Base-by-base conservation (phyloP, 2,797 vertebrate genomes). In the Acanthurus leucopareius region DNA sequence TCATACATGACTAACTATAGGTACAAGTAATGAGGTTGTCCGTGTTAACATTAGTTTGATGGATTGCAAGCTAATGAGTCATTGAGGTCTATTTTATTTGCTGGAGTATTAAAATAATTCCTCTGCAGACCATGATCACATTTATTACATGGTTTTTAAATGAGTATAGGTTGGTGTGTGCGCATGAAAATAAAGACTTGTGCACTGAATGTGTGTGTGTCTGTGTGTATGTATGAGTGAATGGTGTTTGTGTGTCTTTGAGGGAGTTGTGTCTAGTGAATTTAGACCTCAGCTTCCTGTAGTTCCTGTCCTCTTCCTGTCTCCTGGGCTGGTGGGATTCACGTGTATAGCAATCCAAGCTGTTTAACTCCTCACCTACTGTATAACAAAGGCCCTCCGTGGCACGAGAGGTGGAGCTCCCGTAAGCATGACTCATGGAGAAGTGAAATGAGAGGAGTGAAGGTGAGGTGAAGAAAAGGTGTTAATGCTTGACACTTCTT, bases 201-300 rank as follows among this genome's bases (percentile, higher is more conserved):
- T 4, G 5, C 57, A n/a, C 19, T 73, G 45, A 60, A 59, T 73
- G 48, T 61, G 61, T 19, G 56, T 53, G 48, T 47, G 81, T 79
- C 28, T 32, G 28, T 71, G 48, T 63, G 63, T 19, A 40, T 20
- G 56, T 53, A 40, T 47, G 81, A 77, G 51, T 45, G 49, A 53
- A 25, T 53, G 28, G 7, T 78, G 81, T 90, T 83, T 90, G 79
- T 90, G 78, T 89, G 86, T 89, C 49, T 88, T 83, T 88, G 79
- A 83, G 84, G 78, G 77, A 93, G 92, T 93, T 89, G 77, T 91
- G 92, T 92, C 91, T 92, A 84, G 78, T 78, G 88, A 90, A 92
- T 89, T 92, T 92, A 91, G 89, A 86, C 86, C 63, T 80, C 58
- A 44, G 86, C 80, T 93, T 93, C 92, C 92, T 86, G 83, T 65